Evolutionary conservation across 2,888 invertebrate genomes (phyloP).

Genomic region (Adelognathus sp.): DNA sequence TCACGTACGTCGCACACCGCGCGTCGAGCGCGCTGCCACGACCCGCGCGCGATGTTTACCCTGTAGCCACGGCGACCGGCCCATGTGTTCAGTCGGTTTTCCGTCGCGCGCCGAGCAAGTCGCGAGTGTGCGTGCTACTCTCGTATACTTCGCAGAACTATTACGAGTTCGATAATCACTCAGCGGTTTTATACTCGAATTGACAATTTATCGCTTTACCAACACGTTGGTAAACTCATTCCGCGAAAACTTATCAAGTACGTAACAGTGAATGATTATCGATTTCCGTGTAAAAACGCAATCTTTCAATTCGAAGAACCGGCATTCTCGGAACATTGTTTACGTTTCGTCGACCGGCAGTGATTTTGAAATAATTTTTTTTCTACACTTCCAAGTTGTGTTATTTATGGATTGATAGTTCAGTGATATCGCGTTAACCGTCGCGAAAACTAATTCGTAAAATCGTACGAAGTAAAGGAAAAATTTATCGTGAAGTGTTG

Average conservation of each 20-base stretch:
- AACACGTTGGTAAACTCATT: neutral
- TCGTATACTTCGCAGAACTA: neutral
- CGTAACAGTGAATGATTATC: neutral
- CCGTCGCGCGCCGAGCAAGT: conserved; percentile 69
- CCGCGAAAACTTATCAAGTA: neutral
- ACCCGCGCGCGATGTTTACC: conserved; percentile 74
- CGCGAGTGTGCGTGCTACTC: conserved; percentile 52
- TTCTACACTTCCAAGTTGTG: neutral
- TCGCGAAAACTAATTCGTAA: neutral
- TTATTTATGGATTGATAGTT: neutral
- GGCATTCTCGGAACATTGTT: neutral
- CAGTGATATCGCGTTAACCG: neutral
- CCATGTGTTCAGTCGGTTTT: conserved; percentile 78
- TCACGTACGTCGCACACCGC: conserved; percentile 21
- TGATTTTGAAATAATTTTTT: neutral
- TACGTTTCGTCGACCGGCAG: neutral
- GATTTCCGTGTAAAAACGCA: neutral
- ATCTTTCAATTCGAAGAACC: neutral
- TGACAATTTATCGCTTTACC: neutral
- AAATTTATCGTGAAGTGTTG: neutral
- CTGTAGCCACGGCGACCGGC: conserved; percentile 72
- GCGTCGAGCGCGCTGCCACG: conserved; percentile 44
- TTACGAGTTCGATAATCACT: neutral
- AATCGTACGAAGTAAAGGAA: neutral
- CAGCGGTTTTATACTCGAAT: neutral